Evolutionary conservation across 2,113 vertebrate genomes (phyloP).

Genomic region (Hippocampus zosterae): DNA sequence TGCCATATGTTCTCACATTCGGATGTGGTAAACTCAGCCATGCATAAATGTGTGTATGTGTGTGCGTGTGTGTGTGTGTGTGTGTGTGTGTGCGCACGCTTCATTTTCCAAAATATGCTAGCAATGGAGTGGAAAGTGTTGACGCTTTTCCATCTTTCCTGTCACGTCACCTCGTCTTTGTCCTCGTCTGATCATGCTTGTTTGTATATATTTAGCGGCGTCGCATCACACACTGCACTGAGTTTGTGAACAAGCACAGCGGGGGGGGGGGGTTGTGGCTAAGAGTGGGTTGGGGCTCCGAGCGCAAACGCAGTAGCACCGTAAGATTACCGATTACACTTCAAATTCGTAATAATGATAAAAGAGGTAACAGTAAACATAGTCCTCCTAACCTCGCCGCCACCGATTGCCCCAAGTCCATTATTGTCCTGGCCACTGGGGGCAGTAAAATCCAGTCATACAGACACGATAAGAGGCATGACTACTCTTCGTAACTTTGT

Average conservation of each 20-base stretch:
- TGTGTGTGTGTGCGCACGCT: not conserved
- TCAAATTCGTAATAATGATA: slow-evolving; percentile 8
- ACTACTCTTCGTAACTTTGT: no score
- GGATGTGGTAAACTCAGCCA: slow-evolving; percentile 35
- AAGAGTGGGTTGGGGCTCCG: slow-evolving; percentile 31
- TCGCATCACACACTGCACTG: slow-evolving; percentile 48
- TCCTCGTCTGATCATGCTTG: slow-evolving; percentile 16
- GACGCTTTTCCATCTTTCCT: not conserved
- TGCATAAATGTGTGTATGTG: not conserved
- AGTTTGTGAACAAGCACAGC: slow-evolving; percentile 64
- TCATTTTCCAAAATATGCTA: not conserved
- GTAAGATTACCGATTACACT: not conserved
- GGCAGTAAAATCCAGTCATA: no score
- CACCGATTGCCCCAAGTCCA: not conserved
- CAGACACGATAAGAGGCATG: no score
- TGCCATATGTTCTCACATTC: slow-evolving; percentile 60
- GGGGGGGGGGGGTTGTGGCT: no score
- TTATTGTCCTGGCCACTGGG: not conserved
- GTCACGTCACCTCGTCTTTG: slow-evolving; percentile 44
- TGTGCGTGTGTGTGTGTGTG: slow-evolving; percentile 19
- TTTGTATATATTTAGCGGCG: slow-evolving; percentile 56
- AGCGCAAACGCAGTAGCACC: no score
- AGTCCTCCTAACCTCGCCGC: slow-evolving; percentile 3
- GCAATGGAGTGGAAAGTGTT: not conserved
- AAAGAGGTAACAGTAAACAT: slow-evolving; percentile 15